A percentile compares a stretch with the other conserved stretches of the same genome.
These are phyloP conservation scores for Melanotaenia boesemani DNA, from an alignment of 2,797 vertebrate genomes.

Conservation along the genomic window DNA sequence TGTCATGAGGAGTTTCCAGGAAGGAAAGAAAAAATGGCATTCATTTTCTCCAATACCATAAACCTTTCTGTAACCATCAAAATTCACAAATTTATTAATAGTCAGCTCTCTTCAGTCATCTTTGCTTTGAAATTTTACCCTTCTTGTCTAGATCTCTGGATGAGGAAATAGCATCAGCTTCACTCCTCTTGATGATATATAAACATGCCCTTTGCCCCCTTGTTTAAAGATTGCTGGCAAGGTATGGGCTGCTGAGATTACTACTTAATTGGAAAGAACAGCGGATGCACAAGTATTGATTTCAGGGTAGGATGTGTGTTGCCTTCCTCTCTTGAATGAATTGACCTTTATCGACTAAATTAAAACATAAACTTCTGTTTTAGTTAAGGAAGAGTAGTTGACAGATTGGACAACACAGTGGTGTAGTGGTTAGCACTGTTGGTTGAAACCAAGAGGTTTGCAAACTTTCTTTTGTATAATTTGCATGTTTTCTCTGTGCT, in stretches of 20 bases:
- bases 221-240: slow-evolving; percentile 5
- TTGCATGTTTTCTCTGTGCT: not conserved
- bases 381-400: not conserved
- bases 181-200: not conserved
- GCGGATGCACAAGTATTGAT: not conserved
- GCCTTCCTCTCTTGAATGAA: not conserved
- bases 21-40: no score
- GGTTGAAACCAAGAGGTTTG: no score
- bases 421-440: not conserved
- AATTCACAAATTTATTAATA: no score
- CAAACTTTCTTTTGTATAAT: no score
- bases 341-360: not conserved
- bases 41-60: no score
- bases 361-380: not conserved
- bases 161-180: not conserved
- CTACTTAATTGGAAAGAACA: slow-evolving; percentile 10
- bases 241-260: not conserved
- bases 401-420: not conserved
- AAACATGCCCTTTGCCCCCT: not conserved
- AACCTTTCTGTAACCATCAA: no score
- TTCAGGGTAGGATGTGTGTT: not conserved
- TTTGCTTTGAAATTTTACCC: not conserved
- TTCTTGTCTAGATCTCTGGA: not conserved
- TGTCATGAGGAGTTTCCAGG: no score
- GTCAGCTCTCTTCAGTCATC: not conserved